Evolutionary conservation across 2,113 vertebrate species (phyloP), one percentile per base, ranked within the genome.

Genomic region (Tetrao urogallus): DNA sequence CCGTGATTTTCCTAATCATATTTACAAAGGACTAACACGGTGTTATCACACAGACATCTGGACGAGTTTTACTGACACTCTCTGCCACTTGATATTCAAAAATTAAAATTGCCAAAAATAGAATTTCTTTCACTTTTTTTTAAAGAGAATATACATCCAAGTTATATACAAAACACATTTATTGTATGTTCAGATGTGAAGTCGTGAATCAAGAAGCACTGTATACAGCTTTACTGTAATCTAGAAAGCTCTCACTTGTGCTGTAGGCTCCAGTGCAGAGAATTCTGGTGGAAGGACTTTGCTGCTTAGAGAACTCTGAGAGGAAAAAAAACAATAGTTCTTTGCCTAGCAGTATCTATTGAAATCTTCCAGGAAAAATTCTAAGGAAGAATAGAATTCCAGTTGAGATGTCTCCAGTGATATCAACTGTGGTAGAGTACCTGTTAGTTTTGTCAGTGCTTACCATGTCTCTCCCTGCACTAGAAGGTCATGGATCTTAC

Each of bases 391-490:
- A 74, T 14, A 69, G 22, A 93, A 66, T 43, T 73, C 13, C 24
- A 54, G 9, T 11, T 6, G 42, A 13, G 2, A 9, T 18, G 6
- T 71, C 60, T 70, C n/a, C 69, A 70, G 17, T 13, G 32, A 25
- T 7, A 5, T 34, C 48, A 89, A 36, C 17, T 54, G 34, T 10
- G 24, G 2, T 1, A 2, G 40, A 0, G 0, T 5, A 6, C 40
- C 20, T 30, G 7, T 10, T 73, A 10, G 38, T 6, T 10, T 0
- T 0, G 58, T 6, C 20, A 24, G 16, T 0, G 0, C 10, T 69
- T 70, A 13, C 24, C 32, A 24, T 11, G 19, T 38, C 80, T 28
- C 16, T 73, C 20, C 14, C 27, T 7, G 5, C 4, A 5, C 18
- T 48, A 36, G 27, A 61, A 4, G 27, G 43, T 89, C 42, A 82